Percentiles rank a stretch among this genome's conserved stretches.
Evolutionary conservation across 1,140 invertebrate species (phyloP).

Genomic region (Papilio glaucus): DNA sequence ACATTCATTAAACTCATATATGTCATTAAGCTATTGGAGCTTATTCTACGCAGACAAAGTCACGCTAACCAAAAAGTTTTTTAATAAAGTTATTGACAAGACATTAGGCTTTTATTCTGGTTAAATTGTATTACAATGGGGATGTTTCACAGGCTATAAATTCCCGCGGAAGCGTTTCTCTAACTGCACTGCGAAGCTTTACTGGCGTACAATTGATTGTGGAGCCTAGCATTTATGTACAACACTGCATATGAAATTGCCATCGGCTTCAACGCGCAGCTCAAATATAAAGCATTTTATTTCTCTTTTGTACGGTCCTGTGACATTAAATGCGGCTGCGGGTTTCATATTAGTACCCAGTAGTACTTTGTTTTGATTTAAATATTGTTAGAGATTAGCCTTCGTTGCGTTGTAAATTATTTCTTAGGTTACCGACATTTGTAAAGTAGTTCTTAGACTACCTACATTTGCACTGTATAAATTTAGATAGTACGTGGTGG

Average conservation of each 20-base stretch:
- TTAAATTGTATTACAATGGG: slow-evolving; percentile 28
- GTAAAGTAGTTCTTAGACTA: too few species aligned
- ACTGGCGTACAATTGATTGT: slow-evolving; percentile 36
- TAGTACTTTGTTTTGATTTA: background rate
- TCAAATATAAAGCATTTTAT: slow-evolving; percentile 29
- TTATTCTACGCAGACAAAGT: background rate
- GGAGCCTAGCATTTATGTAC: slow-evolving; percentile 29
- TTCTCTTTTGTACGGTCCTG: background rate
- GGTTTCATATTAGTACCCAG: background rate
- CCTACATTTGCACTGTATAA: too few species aligned
- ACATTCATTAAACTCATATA: too few species aligned
- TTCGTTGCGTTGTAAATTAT: background rate
- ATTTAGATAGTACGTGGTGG: too few species aligned
- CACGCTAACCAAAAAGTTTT: background rate
- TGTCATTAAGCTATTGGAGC: too few species aligned
- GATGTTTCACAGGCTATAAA: slow-evolving; percentile 28
- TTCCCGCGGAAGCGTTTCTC: slow-evolving; percentile 11
- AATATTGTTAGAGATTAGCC: background rate
- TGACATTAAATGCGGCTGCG: background rate
- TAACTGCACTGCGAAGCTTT: slow-evolving; percentile 37
- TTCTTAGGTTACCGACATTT: too few species aligned
- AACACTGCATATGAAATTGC: slow-evolving; percentile 36
- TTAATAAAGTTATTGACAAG: slow-evolving; percentile 1
- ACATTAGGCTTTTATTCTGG: background rate
- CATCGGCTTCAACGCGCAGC: slow-evolving; percentile 20